These are phyloP conservation scores for Drosophila lowei DNA, from an alignment of 1,140 invertebrate genomes.

Conservation along the genomic window DNA sequence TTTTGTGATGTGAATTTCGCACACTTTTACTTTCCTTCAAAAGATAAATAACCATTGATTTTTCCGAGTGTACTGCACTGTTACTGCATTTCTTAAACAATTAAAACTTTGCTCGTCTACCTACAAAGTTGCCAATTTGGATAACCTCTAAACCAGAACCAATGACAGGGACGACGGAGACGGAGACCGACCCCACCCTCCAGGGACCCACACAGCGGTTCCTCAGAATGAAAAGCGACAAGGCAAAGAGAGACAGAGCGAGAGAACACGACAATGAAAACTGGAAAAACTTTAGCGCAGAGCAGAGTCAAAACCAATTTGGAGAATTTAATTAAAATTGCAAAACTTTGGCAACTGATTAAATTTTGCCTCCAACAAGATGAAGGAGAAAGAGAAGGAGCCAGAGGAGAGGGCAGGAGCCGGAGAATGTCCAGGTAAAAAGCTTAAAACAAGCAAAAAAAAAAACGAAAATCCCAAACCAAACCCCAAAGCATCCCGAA, in stretches of 20 bases:
- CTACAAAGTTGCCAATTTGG: constrained; percentile 80
- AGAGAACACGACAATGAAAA: constrained; percentile 68
- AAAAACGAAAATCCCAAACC: neutral
- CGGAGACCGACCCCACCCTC: neutral
- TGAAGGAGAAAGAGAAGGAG: constrained; percentile 6
- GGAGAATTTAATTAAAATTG: constrained; percentile 83
- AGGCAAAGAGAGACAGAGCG: constrained; percentile 27
- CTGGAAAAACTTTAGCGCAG: constrained; percentile 75
- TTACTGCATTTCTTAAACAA: constrained; percentile 73
- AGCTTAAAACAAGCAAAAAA: constrained; percentile 66
- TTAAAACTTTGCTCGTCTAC: constrained; percentile 71
- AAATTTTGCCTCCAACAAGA: constrained; percentile 69
- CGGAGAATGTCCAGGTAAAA: constrained; percentile 55
- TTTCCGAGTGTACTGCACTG: constrained; percentile 25
- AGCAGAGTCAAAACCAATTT: constrained; percentile 80
- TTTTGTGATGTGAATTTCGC: too few species aligned
- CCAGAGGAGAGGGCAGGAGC: constrained; percentile 5
- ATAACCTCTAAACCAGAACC: constrained; percentile 73
- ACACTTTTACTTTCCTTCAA: neutral
- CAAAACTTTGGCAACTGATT: constrained; percentile 82
- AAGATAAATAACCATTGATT: neutral
- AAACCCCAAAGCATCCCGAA: neutral
- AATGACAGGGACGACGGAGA: constrained; percentile 32
- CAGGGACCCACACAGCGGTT: constrained; percentile 7
- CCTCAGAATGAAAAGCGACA: constrained; percentile 43